These are phyloP conservation scores for Arothron firmamentum DNA, from an alignment of 2,113 vertebrate genomes.

Conservation along the genomic window DNA sequence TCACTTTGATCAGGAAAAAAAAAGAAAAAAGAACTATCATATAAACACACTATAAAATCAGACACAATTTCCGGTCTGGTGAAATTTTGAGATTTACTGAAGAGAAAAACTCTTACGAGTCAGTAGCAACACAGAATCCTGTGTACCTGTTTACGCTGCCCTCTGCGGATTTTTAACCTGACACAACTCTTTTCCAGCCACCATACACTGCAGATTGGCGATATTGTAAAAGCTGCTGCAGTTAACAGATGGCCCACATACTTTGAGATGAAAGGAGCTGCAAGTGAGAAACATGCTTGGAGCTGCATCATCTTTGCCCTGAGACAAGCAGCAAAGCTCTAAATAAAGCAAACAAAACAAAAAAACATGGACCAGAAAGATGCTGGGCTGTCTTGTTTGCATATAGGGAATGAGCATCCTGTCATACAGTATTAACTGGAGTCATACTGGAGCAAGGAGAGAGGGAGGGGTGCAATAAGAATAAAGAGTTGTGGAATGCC, in stretches of 20 bases:
- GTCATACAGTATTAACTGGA: slow-evolving; percentile 45
- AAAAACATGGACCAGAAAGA: slow-evolving; percentile 34
- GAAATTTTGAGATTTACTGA: no score
- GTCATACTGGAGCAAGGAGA: slow-evolving; percentile 16
- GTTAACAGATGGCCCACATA: slow-evolving; percentile 7
- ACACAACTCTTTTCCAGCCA: slow-evolving; percentile 2
- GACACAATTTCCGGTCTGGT: no score
- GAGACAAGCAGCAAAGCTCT: no score
- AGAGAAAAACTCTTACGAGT: no score
- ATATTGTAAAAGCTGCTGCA: slow-evolving; percentile 10
- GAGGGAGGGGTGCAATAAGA: slow-evolving; percentile 33
- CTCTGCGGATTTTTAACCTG: no score
- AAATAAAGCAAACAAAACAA: slow-evolving; percentile 12
- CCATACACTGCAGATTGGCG: slow-evolving; percentile 19
- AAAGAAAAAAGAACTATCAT: no score
- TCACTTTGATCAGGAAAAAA: not conserved
- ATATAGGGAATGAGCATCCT: slow-evolving; percentile 53
- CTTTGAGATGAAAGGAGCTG: slow-evolving; percentile 26
- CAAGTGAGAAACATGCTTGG: slow-evolving; percentile 26
- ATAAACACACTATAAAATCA: no score
- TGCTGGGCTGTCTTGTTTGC: slow-evolving; percentile 35
- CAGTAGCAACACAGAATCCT: no score
- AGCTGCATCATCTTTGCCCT: slow-evolving; percentile 28
- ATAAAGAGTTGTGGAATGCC: slow-evolving; percentile 22
- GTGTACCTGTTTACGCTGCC: no score